phyloP scores from a whole-genome alignment of 2,888 invertebrate genomes.

The Oithona nana region DNA sequence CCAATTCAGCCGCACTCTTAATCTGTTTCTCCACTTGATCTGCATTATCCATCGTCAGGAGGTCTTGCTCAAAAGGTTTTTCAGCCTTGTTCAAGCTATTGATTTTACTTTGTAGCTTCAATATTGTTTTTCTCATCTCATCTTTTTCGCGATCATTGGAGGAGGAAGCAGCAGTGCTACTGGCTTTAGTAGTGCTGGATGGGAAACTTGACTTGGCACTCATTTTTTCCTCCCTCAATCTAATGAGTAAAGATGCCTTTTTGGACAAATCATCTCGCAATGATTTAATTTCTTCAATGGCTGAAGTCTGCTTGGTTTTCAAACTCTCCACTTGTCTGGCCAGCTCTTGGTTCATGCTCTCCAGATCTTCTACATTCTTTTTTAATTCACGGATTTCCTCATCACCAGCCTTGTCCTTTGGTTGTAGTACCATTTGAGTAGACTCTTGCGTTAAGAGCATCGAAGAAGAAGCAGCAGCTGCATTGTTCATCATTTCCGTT shows the following conservation, averaged over 20 bases:
- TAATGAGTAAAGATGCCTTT: neutral
- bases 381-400: neutral
- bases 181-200: neutral
- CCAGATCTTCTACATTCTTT: constrained; percentile 2
- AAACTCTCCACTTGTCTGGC: neutral
- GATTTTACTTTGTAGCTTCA: neutral
- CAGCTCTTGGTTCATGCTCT: constrained; percentile 1
- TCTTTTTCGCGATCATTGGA: neutral
- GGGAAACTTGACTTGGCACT: too few species aligned
- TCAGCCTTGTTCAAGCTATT: constrained; percentile 6
- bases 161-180: neutral
- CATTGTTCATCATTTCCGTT: neutral
- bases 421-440: too few species aligned
- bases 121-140: neutral
- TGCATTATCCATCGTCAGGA: too few species aligned
- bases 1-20: constrained; percentile 32
- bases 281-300: neutral
- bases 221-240: constrained; percentile 1
- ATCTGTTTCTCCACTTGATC: neutral
- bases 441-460: too few species aligned
- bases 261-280: neutral
- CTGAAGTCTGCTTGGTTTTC: neutral
- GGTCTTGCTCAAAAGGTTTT: constrained; percentile 10
- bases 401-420: neutral
- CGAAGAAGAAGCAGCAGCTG: neutral